A percentile compares a stretch with the other conserved stretches of the same genome.
Evolutionary conservation across 2,113 vertebrate species (phyloP).

Genomic region (Caloenas nicobarica): DNA sequence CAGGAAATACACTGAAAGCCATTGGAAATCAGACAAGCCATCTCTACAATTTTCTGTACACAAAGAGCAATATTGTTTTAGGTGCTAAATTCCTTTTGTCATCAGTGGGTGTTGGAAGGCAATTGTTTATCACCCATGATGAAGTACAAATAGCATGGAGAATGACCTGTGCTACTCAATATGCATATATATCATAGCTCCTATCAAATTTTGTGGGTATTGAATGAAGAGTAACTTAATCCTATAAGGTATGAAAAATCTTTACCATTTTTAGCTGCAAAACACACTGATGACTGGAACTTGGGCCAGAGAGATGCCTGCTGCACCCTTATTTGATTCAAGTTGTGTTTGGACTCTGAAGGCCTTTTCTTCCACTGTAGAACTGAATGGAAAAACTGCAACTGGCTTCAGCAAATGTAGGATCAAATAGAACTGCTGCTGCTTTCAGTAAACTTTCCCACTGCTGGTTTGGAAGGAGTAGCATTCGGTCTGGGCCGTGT

Average conservation of each 20-base stretch:
- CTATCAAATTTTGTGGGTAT: neutral
- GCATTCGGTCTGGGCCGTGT: neutral
- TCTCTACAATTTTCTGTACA: neutral
- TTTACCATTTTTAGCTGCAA: neutral
- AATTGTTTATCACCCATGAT: neutral
- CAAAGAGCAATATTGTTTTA: neutral
- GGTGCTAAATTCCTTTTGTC: neutral
- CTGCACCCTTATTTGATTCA: neutral
- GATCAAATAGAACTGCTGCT: neutral
- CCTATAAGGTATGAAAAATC: neutral
- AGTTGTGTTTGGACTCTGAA: neutral
- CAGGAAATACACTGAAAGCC: neutral
- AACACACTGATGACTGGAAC: neutral
- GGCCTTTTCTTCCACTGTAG: neutral
- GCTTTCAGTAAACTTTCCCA: neutral
- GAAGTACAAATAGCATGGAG: neutral
- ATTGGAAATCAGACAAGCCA: neutral
- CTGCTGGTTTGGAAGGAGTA: neutral
- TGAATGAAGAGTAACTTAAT: neutral
- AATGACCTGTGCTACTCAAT: neutral
- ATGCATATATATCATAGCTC: neutral
- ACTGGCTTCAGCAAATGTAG: neutral
- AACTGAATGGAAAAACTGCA: neutral
- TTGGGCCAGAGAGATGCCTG: neutral
- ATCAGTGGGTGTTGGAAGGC: neutral